These are phyloP conservation scores for Phylloscopus whistleri DNA, from an alignment of 2,113 vertebrate species.

Conservation along the genomic window DNA sequence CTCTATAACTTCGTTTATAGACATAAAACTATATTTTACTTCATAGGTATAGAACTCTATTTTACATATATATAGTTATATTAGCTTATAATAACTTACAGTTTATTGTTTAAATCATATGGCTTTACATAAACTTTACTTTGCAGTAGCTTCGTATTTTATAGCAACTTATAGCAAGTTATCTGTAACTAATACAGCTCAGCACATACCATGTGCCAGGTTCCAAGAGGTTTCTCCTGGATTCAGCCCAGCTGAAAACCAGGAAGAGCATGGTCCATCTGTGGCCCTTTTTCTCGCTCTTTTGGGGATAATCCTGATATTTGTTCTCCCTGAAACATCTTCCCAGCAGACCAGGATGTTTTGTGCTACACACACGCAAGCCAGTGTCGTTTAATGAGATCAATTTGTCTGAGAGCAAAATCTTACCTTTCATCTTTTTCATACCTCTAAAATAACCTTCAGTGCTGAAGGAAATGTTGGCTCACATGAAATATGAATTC, in stretches of 20 bases:
- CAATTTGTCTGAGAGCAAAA: background rate
- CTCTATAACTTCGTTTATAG: background rate
- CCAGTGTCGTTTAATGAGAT: background rate
- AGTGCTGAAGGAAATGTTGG: conserved; percentile 5
- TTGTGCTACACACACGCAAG: background rate
- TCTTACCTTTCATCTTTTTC: conserved; percentile 20
- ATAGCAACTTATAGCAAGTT: background rate
- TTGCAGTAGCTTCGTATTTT: background rate
- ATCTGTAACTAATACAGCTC: background rate
- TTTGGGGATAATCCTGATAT: background rate
- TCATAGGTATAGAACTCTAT: background rate
- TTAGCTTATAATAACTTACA: too few species aligned
- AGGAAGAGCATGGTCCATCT: background rate
- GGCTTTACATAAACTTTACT: background rate
- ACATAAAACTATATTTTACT: background rate
- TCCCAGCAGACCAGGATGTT: background rate
- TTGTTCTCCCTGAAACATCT: background rate
- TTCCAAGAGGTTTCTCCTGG: background rate
- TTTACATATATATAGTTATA: background rate
- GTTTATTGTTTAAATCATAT: background rate
- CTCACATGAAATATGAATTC: background rate
- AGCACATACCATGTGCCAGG: rapidly evolving
- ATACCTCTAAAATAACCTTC: background rate
- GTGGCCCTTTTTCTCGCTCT: background rate
- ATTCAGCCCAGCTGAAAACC: background rate